Percentiles rank a stretch among this genome's conserved stretches.
Evolutionary conservation across 2,888 invertebrate species (phyloP).

Genomic region (Vanessa cardui): DNA sequence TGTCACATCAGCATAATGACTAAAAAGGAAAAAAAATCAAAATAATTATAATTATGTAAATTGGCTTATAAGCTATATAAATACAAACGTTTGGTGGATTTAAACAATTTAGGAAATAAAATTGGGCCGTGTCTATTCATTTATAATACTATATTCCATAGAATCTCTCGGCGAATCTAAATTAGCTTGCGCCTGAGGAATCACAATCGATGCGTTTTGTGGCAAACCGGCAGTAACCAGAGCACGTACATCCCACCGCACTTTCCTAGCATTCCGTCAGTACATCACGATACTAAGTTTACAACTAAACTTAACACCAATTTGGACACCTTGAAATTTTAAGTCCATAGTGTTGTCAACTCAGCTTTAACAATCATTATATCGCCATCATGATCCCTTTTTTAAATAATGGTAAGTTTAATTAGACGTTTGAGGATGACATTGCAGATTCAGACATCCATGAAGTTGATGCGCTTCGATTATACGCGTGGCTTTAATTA

Average conservation of each 20-base stretch:
- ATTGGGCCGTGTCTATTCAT: constrained; percentile 30
- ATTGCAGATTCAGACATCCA: too few species aligned
- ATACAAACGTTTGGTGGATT: background rate
- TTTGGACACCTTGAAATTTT: background rate
- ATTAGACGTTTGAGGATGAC: too few species aligned
- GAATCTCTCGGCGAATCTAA: constrained; percentile 71
- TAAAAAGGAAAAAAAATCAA: too few species aligned
- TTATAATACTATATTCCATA: constrained; percentile 42
- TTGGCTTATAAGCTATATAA: too few species aligned
- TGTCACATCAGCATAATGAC: too few species aligned
- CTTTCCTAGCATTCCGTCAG: constrained; percentile 68
- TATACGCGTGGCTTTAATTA: too few species aligned
- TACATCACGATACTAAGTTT: constrained; percentile 20
- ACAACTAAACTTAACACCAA: constrained; percentile 2
- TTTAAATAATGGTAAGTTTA: too few species aligned
- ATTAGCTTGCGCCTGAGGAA: constrained; percentile 65
- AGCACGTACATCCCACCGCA: constrained; percentile 58
- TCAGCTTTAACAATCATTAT: too few species aligned
- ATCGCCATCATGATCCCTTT: too few species aligned
- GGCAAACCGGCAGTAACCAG: constrained; percentile 55
- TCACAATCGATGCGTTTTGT: constrained; percentile 62
- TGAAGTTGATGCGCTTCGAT: too few species aligned
- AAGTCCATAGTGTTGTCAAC: too few species aligned
- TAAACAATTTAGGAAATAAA: background rate
- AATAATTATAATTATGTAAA: too few species aligned